phyloP scores from a whole-genome alignment of 2,113 vertebrate genomes.

The Psittacula cyanocephala region DNA sequence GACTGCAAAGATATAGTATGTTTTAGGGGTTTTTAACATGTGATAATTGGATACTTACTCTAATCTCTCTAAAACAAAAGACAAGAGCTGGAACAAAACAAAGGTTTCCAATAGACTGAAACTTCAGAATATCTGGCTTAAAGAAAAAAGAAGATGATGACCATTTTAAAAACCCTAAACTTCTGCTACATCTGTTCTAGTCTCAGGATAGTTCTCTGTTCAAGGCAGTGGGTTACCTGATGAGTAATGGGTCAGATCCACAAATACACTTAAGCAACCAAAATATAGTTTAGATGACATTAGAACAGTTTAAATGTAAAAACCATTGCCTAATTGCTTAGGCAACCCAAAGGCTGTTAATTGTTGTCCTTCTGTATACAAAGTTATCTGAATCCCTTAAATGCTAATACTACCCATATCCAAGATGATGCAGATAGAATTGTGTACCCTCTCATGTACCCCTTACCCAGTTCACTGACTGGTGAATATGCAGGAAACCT shows the following conservation, averaged over 20 bases:
- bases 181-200: neutral
- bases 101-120: neutral
- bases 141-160: neutral
- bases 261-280: neutral
- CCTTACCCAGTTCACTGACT: neutral
- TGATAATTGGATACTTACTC: neutral
- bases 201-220: neutral
- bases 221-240: neutral
- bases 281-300: neutral
- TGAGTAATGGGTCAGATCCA: neutral
- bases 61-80: neutral
- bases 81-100: neutral
- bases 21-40: neutral
- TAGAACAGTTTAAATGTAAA: neutral
- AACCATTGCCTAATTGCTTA: neutral
- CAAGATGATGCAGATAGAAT: neutral
- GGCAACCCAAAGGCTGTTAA: neutral
- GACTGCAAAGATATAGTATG: too few relatives aligned
- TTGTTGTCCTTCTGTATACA: neutral
- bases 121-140: neutral
- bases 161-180: neutral
- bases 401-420: neutral
- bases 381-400: neutral
- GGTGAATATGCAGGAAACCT: neutral
- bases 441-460: neutral